A percentile compares a stretch with the other conserved stretches of the same genome.
Conservation (phyloP, 2,113 vertebrate genomes). For the Illadopsis cleaveri region DNA sequence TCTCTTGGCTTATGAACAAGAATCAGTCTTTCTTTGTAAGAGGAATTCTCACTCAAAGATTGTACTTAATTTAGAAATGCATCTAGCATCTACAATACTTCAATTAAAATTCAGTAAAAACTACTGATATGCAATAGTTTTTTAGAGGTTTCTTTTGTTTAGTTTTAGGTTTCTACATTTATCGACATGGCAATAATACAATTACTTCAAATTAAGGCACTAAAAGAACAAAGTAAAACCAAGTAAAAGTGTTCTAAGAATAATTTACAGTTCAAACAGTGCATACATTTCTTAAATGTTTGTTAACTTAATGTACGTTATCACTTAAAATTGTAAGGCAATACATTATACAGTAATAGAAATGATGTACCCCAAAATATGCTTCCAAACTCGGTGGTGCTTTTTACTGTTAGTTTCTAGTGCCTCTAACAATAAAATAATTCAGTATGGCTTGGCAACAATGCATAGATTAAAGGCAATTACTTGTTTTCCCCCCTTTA, state of each 20-base stretch:
- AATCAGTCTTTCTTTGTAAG: slow-evolving; percentile 71
- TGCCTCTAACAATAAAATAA: slow-evolving; percentile 86
- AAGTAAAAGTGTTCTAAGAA: slow-evolving; percentile 95
- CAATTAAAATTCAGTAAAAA: slow-evolving; percentile 78
- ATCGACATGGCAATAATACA: slow-evolving; percentile 90
- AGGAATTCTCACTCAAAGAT: slow-evolving; percentile 78
- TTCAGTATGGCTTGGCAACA: slow-evolving; percentile 95
- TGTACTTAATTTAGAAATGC: slow-evolving; percentile 80
- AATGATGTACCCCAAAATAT: slow-evolving; percentile 86
- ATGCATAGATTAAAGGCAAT: slow-evolving; percentile 97
- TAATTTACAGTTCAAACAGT: slow-evolving; percentile 99
- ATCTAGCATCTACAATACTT: slow-evolving; percentile 72
- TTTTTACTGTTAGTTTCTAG: slow-evolving; percentile 87
- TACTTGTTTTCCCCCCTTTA: slow-evolving; percentile 79
- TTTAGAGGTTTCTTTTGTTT: slow-evolving; percentile 52
- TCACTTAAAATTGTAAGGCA: slow-evolving; percentile 92
- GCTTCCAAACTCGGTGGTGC: slow-evolving; percentile 73
- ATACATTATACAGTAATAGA: slow-evolving; percentile 91
- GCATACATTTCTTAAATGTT: slow-evolving; percentile 90
- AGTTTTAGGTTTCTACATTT: slow-evolving; percentile 74
- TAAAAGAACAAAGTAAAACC: slow-evolving; percentile 89
- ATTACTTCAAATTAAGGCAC: slow-evolving; percentile 95
- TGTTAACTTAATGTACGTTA: slow-evolving; percentile 96
- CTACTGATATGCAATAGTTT: slow-evolving; percentile 66
- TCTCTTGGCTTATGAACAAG: slow-evolving; percentile 62